A percentile compares a stretch with the other conserved stretches of the same genome.
These are phyloP conservation scores for Clistopyga incitator DNA, from an alignment of 2,888 invertebrate genomes.

Conservation along the genomic window DNA sequence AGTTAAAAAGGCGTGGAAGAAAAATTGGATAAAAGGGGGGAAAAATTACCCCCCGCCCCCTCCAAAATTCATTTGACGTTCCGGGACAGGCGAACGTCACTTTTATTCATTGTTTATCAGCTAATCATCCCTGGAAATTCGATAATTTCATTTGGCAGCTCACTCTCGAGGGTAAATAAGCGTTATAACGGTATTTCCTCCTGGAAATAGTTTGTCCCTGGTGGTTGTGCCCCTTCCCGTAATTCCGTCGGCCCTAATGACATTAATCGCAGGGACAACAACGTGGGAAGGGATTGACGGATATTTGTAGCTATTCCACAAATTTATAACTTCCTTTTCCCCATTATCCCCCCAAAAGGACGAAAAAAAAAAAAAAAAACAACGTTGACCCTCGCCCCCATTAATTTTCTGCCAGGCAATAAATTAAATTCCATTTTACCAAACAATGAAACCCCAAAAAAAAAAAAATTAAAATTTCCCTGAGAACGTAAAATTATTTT, in stretches of 20 bases:
- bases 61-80: too few relatives aligned
- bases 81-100: not conserved
- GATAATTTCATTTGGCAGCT: slow-evolving; percentile 27
- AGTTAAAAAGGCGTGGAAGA: not conserved
- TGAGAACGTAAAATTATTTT: not conserved
- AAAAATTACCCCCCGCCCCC: too few relatives aligned
- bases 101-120: slow-evolving; percentile 4
- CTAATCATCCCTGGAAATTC: not conserved
- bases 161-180: not conserved
- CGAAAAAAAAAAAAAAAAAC: slow-evolving; percentile 14
- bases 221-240: not conserved
- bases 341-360: not conserved
- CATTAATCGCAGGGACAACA: slow-evolving; percentile 17
- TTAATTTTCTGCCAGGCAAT: not conserved
- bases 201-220: slow-evolving; percentile 29
- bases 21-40: not conserved
- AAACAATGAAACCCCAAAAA: not conserved
- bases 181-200: slow-evolving; percentile 5
- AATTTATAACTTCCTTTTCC: slow-evolving; percentile 2
- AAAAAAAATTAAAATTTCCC: not conserved
- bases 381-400: too few relatives aligned
- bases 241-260: slow-evolving; percentile 12
- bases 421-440: not conserved
- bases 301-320: not conserved
- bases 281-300: slow-evolving; percentile 17